Evolutionary conservation across 2,113 vertebrate species (phyloP).

Genomic region (Aegithalos caudatus): DNA sequence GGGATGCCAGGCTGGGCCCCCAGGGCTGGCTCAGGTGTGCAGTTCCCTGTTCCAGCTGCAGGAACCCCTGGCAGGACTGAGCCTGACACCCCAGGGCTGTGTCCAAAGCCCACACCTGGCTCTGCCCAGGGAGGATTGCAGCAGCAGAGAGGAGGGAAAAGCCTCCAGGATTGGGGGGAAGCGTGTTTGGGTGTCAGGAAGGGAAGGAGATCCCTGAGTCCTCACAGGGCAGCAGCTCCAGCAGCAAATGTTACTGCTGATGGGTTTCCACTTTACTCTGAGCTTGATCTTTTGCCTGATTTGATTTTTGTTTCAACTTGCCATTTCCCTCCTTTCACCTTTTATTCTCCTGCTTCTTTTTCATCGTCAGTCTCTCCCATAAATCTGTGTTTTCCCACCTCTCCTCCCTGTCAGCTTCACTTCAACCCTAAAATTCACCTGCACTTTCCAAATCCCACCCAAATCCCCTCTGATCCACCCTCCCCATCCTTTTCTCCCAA

Average conservation of each 20-base stretch:
- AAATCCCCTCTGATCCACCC: background rate
- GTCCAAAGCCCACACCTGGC: rapidly evolving
- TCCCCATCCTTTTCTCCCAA: background rate
- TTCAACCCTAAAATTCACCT: background rate
- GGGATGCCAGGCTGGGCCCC: background rate
- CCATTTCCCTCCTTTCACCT: background rate
- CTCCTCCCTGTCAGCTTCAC: background rate
- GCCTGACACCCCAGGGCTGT: no score
- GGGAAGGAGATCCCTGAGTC: background rate
- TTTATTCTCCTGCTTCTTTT: background rate
- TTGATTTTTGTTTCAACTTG: background rate
- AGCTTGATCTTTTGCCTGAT: background rate
- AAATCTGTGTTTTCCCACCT: background rate
- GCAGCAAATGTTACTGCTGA: background rate
- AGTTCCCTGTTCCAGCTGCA: rapidly evolving
- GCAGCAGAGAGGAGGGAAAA: background rate
- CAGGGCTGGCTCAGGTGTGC: rapidly evolving
- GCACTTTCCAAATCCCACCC: background rate
- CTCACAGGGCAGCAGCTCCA: background rate
- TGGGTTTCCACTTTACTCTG: background rate
- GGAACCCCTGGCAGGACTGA: background rate
- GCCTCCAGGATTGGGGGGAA: background rate
- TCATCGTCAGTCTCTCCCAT: background rate
- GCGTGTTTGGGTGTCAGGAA: background rate
- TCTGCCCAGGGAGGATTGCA: rapidly evolving